These are phyloP conservation scores for Dilophus febrilis DNA, from an alignment of 2,888 invertebrate species.

Conservation along the genomic window DNA sequence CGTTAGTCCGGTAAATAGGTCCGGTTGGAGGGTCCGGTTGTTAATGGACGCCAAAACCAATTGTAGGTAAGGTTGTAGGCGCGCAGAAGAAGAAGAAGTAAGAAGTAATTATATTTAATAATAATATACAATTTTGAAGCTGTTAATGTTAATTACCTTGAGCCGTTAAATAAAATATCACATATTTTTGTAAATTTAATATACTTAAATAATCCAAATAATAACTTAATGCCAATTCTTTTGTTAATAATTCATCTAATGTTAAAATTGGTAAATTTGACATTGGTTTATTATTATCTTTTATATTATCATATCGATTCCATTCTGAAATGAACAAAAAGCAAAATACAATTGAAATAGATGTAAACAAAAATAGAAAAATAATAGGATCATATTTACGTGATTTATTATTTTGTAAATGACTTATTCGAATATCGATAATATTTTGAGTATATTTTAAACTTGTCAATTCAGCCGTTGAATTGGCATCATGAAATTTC, in stretches of 20 bases:
- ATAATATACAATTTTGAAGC: too few relatives aligned
- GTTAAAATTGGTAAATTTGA: constrained; percentile 12
- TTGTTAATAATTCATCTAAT: constrained; percentile 14
- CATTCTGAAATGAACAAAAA: background rate
- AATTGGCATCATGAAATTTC: too few relatives aligned
- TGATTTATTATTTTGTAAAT: constrained; percentile 11
- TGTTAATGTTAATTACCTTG: constrained; percentile 11
- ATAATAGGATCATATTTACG: background rate
- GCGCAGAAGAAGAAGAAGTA: too few relatives aligned
- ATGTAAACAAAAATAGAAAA: background rate
- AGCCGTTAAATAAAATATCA: constrained; percentile 15
- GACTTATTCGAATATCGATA: constrained; percentile 13
- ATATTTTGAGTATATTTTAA: constrained; percentile 14
- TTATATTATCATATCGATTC: constrained; percentile 2
- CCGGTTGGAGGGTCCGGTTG: too few relatives aligned
- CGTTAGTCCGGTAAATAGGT: too few relatives aligned
- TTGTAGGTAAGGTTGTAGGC: too few relatives aligned
- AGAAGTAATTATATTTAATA: too few relatives aligned
- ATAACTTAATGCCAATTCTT: constrained; percentile 14
- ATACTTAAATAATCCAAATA: constrained; percentile 15
- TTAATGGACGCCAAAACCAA: too few relatives aligned
- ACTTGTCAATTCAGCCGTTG: constrained; percentile 12
- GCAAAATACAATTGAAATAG: too few relatives aligned
- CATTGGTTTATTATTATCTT: constrained; percentile 2
- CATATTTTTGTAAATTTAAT: constrained; percentile 15